These are phyloP conservation scores for Leptodirus hochenwartii DNA, from an alignment of 2,888 invertebrate species.

Conservation along the genomic window DNA sequence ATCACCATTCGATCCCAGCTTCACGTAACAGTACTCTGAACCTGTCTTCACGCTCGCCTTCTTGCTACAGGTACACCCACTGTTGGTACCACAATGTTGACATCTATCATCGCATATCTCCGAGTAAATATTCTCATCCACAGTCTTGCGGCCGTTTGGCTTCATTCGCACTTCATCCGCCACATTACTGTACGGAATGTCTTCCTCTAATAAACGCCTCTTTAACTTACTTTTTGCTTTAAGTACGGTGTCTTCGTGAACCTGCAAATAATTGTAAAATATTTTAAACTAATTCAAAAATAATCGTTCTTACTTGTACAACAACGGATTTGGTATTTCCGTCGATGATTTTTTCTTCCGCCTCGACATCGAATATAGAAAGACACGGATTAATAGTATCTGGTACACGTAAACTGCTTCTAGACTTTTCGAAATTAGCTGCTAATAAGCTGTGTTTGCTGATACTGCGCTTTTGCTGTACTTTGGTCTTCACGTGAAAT, in stretches of 20 bases:
- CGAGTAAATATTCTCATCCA: constrained; percentile 50
- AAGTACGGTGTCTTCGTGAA: constrained; percentile 28
- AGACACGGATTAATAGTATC: constrained; percentile 10
- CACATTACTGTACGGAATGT: constrained; percentile 51
- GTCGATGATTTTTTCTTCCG: constrained; percentile 10
- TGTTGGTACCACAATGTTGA: constrained; percentile 16
- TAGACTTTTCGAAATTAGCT: constrained; percentile 12
- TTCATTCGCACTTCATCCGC: constrained; percentile 37
- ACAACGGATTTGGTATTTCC: constrained; percentile 17
- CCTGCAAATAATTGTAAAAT: too few relatives aligned
- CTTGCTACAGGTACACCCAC: constrained; percentile 18
- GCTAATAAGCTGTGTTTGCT: constrained; percentile 15
- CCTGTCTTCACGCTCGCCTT: constrained; percentile 15
- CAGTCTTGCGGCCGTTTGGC: constrained; percentile 13
- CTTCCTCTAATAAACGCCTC: constrained; percentile 38
- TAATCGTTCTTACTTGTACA: too few relatives aligned
- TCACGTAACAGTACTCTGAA: constrained; percentile 23
- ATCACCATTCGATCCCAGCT: constrained; percentile 24
- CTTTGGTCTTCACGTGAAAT: constrained; percentile 51
- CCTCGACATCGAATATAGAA: constrained; percentile 13
- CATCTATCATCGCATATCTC: constrained; percentile 36
- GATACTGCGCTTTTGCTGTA: constrained; percentile 19
- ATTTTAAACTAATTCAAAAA: too few relatives aligned
- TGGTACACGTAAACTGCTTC: constrained; percentile 14
- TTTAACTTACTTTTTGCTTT: too few relatives aligned